Evolutionary conservation across 2,888 invertebrate species (phyloP), one percentile per base, ranked within the genome.

Genomic region (Hemaris fuciformis): DNA sequence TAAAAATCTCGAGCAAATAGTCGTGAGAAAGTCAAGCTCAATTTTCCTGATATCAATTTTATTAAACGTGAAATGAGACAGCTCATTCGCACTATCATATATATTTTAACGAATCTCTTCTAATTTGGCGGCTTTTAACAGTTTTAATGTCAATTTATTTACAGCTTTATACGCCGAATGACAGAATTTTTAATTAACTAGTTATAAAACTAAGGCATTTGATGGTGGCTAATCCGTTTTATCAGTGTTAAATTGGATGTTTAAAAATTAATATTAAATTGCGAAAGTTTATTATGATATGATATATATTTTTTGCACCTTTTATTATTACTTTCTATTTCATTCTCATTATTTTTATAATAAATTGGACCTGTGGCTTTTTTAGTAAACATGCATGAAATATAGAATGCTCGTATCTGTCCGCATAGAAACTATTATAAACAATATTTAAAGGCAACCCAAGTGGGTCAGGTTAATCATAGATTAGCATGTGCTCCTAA

Each of bases 101-200:
- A 22, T 31, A 65, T 69, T 66, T 58, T 69, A 67, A 65, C 66
- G 66, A 71, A 68, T 66, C 63, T 62, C 59, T 64, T 61, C 68
- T 71, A 69, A 70, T 70, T 71, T 66, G 66, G 67, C 67, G 65
- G 66, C 64, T 62, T 65, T 64, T 64, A 66, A 66, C 64, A 60
- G 22, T 41, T 20, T 25, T 46, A 45, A 57, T 57, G 61, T 46
- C 57, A 45, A 31, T 57, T 61, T 66, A 62, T 69, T 68, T 69
- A 71, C 48, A 62, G 46, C 57, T 23, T 23, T 27, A 60, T 57
- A 61, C 64, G 57, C 46, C 62, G 34, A 57, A 20, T 20, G 61
- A 61, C 61, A 61, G 45, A 57, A 53, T 60, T 61, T 45, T 59
- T 61, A 58, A 66, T 64, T 63, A 61, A 45, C 25, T 62, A 64